Evolutionary conservation across 2,797 vertebrate genomes (phyloP), one percentile per base, ranked within the genome.

Genomic region (Poeciliopsis paucimaculata): DNA sequence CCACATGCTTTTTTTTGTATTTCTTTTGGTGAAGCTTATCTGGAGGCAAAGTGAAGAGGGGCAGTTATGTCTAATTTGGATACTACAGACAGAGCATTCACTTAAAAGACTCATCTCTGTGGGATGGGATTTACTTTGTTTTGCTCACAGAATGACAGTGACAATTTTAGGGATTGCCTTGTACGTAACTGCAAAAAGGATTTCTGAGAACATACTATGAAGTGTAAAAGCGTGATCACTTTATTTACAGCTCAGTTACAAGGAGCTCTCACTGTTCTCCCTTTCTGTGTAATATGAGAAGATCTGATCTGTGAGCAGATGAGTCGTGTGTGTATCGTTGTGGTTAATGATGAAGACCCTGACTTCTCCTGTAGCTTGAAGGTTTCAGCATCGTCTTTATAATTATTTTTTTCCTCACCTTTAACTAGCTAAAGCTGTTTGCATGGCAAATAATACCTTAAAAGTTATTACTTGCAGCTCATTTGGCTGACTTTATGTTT

Each of bases 321-420:
- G 96, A 98, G 96, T 95, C 95, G 96, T 70, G 97, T 98, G 92
- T 97, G 97, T 94, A 96, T 98, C 94, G 96, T 98, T 92, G 96
- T 97, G 93, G 95, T 98, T 94, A 96, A 98, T 89, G 95, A 96
- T 92, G 95, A 95, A 88, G 96, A 97, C 92, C 96, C 96, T 93
- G 96, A 97, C 84, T 95, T 97, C 86, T 93, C 91, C 92, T 93
- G 92, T 85, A 89, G 26, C 49, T 45, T 23, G 47, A 73, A 85
- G 28, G 80, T 83, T 55, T 79, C 53, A n/a, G 53, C 85, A 75
- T 71, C 77, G 55, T 60, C 28, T 60, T 60, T 31, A 31, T 31
- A 88, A 92, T 82, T 88, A 92, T 82, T 55, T 76, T 79, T 45
- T 82, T 34, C 34, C 20, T 4, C 8, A 75, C 26, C n/a, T 70